Percentiles rank a stretch among this genome's conserved stretches.
phyloP scores from a whole-genome alignment of 2,113 vertebrate genomes.

The Neolamprologus sp. region DNA sequence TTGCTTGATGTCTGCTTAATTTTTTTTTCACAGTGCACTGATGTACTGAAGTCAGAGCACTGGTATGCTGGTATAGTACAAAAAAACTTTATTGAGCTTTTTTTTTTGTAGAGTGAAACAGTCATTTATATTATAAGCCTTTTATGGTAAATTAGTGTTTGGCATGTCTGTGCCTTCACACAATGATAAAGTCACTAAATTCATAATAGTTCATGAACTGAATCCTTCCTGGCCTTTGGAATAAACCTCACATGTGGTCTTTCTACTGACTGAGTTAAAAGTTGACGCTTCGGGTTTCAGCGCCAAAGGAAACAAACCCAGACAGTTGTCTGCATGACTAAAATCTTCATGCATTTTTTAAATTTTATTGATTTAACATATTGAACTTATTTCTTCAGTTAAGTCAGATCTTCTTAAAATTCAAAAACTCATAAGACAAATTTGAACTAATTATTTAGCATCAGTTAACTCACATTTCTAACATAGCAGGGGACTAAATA shows the following conservation, averaged over 20 bases:
- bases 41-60: not conserved
- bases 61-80: not conserved
- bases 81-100: not conserved
- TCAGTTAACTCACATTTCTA: not conserved
- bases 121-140: not conserved
- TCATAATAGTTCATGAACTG: not conserved
- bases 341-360: not conserved
- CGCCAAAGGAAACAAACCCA: not conserved
- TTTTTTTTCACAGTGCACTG: not conserved
- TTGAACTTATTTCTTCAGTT: not conserved
- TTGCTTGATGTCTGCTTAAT: not conserved
- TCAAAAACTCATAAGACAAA: not conserved
- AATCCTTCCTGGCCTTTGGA: not conserved
- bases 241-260: not conserved
- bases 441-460: not conserved
- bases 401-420: not conserved
- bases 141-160: not conserved
- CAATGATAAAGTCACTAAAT: not conserved
- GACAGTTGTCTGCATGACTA: not conserved
- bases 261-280: not conserved
- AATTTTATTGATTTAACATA: not conserved
- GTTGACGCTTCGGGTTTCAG: fast-evolving
- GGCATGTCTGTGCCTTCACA: not conserved
- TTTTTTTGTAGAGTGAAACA: not conserved
- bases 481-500: not conserved